Percentiles rank a stretch among this genome's conserved stretches.
Conservation (phyloP, 2,113 vertebrate genomes). For the Callipepla squamata region DNA sequence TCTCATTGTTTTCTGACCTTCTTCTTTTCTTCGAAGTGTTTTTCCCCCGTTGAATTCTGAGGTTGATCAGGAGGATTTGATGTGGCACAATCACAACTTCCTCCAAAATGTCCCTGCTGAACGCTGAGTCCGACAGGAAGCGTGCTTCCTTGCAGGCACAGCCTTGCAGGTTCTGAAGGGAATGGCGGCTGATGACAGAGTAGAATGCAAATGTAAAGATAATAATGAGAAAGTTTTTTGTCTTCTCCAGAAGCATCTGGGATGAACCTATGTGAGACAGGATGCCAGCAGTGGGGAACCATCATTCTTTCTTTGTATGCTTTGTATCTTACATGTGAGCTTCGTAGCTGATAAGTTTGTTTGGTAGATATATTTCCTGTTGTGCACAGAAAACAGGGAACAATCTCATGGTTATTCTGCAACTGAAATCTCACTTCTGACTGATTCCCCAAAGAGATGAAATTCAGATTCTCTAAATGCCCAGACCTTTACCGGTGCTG, state of each 20-base stretch:
- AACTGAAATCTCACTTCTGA: neutral
- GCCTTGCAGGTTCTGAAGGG: neutral
- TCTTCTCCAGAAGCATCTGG: neutral
- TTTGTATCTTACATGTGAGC: fast-evolving
- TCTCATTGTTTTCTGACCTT: neutral
- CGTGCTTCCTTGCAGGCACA: neutral
- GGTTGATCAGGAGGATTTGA: neutral
- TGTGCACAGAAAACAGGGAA: neutral
- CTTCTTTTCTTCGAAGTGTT: neutral
- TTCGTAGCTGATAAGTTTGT: neutral
- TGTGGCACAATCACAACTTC: neutral
- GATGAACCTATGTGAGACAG: neutral
- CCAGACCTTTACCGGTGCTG: neutral
- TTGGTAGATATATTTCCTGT: neutral
- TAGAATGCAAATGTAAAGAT: neutral
- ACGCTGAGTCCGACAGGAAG: neutral
- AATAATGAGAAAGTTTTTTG: neutral
- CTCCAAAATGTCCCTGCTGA: neutral
- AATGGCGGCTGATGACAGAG: neutral
- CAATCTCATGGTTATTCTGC: neutral
- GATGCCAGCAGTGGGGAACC: neutral
- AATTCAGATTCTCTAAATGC: neutral
- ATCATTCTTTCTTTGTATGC: neutral
- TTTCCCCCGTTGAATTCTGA: neutral
- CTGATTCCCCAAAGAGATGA: neutral